Evolutionary conservation across 2,888 invertebrate species (phyloP).

Genomic region (Chrysolina americana): DNA sequence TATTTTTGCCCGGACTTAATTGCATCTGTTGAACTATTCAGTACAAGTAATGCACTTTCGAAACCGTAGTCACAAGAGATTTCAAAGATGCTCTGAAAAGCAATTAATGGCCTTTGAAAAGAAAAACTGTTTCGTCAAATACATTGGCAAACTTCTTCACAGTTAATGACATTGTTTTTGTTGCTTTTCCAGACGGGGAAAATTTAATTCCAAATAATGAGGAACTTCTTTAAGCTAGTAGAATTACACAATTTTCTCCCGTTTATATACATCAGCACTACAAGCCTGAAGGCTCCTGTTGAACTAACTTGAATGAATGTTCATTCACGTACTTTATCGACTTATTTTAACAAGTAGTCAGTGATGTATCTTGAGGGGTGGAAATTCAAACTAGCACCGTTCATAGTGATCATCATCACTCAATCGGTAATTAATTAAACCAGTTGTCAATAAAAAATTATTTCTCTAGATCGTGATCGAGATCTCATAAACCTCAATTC

Average conservation of each 20-base stretch:
- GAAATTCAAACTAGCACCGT: not conserved
- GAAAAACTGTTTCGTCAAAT: slow-evolving; percentile 39
- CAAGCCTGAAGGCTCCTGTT: not conserved
- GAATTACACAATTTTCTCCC: slow-evolving; percentile 17
- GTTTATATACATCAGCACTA: not conserved
- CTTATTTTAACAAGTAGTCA: not conserved
- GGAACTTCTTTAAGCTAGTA: slow-evolving; percentile 30
- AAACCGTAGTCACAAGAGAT: not conserved
- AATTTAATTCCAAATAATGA: slow-evolving; percentile 35
- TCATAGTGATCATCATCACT: too few species aligned
- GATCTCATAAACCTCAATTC: too few species aligned
- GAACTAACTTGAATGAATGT: slow-evolving; percentile 27
- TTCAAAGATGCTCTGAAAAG: not conserved
- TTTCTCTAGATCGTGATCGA: too few species aligned
- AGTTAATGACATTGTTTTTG: slow-evolving; percentile 46
- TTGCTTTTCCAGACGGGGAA: slow-evolving; percentile 17
- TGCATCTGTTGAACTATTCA: not conserved
- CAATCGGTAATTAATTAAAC: too few species aligned
- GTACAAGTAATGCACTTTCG: not conserved
- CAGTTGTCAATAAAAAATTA: too few species aligned
- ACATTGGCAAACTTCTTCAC: slow-evolving; percentile 34
- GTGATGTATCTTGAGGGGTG: not conserved
- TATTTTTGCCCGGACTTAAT: not conserved
- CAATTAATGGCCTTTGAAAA: slow-evolving; percentile 15
- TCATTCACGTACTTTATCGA: slow-evolving; percentile 26